phyloP scores from a whole-genome alignment of 1,140 invertebrate species.

The Drosophila lacteicornis region DNA sequence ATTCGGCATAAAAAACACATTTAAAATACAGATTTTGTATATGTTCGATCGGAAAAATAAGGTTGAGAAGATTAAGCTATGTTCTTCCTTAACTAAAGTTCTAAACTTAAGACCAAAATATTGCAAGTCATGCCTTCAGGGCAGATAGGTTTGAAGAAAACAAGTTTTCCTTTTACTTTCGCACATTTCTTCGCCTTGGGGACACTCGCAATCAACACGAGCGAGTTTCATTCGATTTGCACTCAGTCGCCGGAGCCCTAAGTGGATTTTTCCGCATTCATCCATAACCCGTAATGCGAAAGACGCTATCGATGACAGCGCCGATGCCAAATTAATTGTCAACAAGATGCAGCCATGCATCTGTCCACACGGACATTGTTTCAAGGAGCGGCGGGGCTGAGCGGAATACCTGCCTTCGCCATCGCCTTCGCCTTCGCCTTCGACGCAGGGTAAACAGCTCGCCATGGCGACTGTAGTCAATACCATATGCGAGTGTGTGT shows the following conservation, averaged over 20 bases:
- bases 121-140: not conserved
- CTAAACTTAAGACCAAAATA: not conserved
- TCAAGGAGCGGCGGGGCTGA: slow-evolving; percentile 16
- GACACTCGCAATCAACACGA: slow-evolving; percentile 29
- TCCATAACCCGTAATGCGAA: slow-evolving; percentile 49
- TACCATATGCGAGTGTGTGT: slow-evolving; percentile 25
- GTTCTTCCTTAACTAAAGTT: not conserved
- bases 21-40: no score
- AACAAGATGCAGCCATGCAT: slow-evolving; percentile 73
- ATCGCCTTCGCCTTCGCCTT: not conserved
- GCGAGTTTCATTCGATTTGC: slow-evolving; percentile 38
- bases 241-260: slow-evolving; percentile 25
- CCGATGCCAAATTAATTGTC: slow-evolving; percentile 76
- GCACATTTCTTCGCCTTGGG: slow-evolving; percentile 8
- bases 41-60: not conserved
- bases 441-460: slow-evolving; percentile 28
- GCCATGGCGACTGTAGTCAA: slow-evolving; percentile 33
- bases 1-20: no score
- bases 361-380: slow-evolving; percentile 54
- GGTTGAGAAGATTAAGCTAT: not conserved
- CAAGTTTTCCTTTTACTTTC: slow-evolving; percentile 1
- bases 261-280: slow-evolving; percentile 43
- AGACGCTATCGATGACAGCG: slow-evolving; percentile 60
- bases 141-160: not conserved
- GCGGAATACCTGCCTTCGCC: not conserved